Evolutionary conservation across 1,140 invertebrate genomes (phyloP), one percentile per base, ranked within the genome.

Genomic region (Ceratitis capitata): DNA sequence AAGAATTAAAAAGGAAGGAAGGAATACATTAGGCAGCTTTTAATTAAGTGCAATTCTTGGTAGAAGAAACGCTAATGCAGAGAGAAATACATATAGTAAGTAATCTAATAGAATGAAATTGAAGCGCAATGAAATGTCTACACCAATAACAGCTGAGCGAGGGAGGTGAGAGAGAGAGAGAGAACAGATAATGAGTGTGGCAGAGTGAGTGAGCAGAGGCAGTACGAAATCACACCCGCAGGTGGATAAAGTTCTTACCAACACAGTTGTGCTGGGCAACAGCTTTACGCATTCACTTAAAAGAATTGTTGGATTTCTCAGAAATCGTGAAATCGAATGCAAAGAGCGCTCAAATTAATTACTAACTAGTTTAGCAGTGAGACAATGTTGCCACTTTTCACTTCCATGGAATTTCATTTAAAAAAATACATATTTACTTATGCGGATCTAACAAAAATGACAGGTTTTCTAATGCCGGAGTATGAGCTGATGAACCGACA

Each of bases 31-130:
- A 32, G n/a, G n/a, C n/a, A n/a, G n/a, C 69, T 45, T 78, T 69
- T 69, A 69, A 69, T 69, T 78, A 78, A 78, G 69, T 45, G 42
- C 42, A 42, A 74, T 74, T 74, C 64, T n/a, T 16, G 14, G 39
- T 19, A 74, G 23, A 35, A n/a, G 12, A 16, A 69, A 69, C 10
- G 61, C 12, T 14, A 69, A 42, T 39, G 64, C 16, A 61, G 56
- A 7, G 29, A 10, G 19, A 7, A 26, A 4, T 29, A 29, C n/a
- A 29, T n/a, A n/a, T n/a, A n/a, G n/a, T n/a, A 23, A 61, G 23
- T 61, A 61, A 26, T 39, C n/a, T 10, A 39, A 74, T 39, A 26
- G 14, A 78, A 78, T 23, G n/a, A 42, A 78, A 78, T 26, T 78
- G 14, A 78, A 45, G 35, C n/a, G 69, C 7, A n/a, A 45, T 12